These are phyloP conservation scores for Lophius piscatorius DNA, from an alignment of 2,113 vertebrate genomes.

Conservation along the genomic window DNA sequence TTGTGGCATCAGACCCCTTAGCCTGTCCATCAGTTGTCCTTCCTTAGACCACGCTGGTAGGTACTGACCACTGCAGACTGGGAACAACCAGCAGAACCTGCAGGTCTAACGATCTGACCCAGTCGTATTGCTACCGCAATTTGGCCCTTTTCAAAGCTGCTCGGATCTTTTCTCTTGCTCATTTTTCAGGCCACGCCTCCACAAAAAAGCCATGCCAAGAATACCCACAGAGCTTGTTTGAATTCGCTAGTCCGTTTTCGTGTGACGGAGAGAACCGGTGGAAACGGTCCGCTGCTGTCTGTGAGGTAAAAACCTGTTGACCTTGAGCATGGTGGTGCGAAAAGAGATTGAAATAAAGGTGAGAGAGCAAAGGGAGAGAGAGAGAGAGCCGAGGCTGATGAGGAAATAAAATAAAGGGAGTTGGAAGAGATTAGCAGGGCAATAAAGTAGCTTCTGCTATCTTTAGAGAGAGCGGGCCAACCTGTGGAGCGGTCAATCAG, in stretches of 20 bases:
- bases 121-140: too few species aligned
- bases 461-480: constrained; percentile 49
- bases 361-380: constrained; percentile 2
- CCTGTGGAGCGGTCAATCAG: constrained; percentile 62
- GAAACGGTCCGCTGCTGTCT: constrained; percentile 27
- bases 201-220: background rate
- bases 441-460: constrained; percentile 68
- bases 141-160: too few species aligned
- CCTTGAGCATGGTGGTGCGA: constrained; percentile 50
- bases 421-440: constrained; percentile 58
- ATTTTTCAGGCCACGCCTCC: too few species aligned
- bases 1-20: too few species aligned
- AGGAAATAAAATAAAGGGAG: constrained; percentile 57
- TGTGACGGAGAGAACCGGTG: constrained; percentile 8
- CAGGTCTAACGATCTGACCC: too few species aligned
- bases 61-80: too few species aligned
- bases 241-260: constrained; percentile 28
- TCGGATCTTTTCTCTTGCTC: too few species aligned
- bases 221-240: background rate
- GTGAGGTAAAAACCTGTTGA: constrained; percentile 54
- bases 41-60: too few species aligned
- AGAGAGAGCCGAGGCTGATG: constrained; percentile 14
- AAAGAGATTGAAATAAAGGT: constrained; percentile 38
- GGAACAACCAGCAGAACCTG: too few species aligned
- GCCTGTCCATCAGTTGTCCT: too few species aligned